A percentile compares a stretch with the other conserved stretches of the same genome.
Conservation (phyloP, 37 sponge, comb jelly and placozoan species). For the Cladorhizidae sp. region DNA sequence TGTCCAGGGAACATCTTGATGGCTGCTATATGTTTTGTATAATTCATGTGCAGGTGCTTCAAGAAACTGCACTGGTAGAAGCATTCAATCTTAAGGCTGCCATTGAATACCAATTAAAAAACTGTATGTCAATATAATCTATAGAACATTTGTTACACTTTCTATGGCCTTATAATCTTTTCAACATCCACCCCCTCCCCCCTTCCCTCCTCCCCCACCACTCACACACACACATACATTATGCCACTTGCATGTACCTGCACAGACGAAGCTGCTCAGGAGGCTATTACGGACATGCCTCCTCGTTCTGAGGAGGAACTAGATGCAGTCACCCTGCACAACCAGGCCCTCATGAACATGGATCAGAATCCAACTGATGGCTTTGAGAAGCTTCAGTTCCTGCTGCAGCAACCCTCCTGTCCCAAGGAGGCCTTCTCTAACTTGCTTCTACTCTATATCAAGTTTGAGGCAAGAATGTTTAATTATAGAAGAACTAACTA, state of each 20-base stretch:
- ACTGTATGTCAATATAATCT: constrained; percentile 63
- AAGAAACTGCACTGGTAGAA: constrained; percentile 96
- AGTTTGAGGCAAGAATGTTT: constrained; percentile 73
- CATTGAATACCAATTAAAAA: constrained; percentile 96
- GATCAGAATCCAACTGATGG: constrained; percentile 87
- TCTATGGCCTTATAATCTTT: neutral
- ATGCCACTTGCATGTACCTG: too few species aligned
- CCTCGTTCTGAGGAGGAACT: constrained; percentile 96
- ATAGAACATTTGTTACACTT: neutral
- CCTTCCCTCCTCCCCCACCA: neutral
- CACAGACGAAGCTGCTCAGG: constrained; percentile 85
- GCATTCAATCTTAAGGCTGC: constrained; percentile 98
- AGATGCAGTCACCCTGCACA: constrained; percentile 95
- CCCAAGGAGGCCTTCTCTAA: constrained; percentile 97
- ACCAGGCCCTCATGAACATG: constrained; percentile 98
- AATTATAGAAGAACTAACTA: neutral
- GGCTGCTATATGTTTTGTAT: too few species aligned
- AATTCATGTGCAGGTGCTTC: constrained; percentile 79
- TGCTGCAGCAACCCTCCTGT: constrained; percentile 92
- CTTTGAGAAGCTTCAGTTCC: constrained; percentile 99
- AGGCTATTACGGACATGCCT: constrained; percentile 98
- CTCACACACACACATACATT: neutral
- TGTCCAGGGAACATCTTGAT: neutral
- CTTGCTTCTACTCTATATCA: constrained; percentile 92
- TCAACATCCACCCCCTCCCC: neutral